phyloP scores from a whole-genome alignment of 2,888 invertebrate genomes.

The Tinea pellionella region DNA sequence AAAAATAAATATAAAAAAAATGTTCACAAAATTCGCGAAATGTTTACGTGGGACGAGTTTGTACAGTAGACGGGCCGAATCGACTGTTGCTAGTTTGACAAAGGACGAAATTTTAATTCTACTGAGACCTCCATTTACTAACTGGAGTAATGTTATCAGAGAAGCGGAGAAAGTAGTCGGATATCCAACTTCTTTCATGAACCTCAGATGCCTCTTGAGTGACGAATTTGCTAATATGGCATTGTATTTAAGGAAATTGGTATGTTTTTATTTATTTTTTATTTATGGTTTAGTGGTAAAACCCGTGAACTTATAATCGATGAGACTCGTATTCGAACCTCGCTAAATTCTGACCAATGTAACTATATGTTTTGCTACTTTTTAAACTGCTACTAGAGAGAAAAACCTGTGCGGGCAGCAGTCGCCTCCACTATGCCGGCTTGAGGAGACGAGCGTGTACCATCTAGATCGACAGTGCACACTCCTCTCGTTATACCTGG shows the following conservation, averaged over 20 bases:
- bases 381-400: no score
- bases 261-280: conserved; percentile 29
- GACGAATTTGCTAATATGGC: conserved; percentile 72
- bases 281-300: no score
- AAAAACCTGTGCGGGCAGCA: no score
- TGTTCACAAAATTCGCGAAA: background rate
- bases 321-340: no score
- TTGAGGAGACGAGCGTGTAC: no score
- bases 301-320: no score
- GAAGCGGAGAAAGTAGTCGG: conserved; percentile 66
- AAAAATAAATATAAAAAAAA: background rate
- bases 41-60: conserved; percentile 36
- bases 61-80: conserved; percentile 51
- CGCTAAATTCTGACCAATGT: no score
- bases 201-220: conserved; percentile 68
- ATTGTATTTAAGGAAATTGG: conserved; percentile 60
- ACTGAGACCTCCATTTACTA: conserved; percentile 52
- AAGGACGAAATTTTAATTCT: conserved; percentile 58
- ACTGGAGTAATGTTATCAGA: conserved; percentile 57
- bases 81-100: conserved; percentile 56
- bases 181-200: conserved; percentile 71
- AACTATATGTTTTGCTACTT: no score
- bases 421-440: no score
- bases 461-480: no score
- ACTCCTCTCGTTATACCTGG: no score